These are phyloP conservation scores for Tenrec ecaudatus DNA, from an alignment of 2,113 vertebrate genomes.

Conservation along the genomic window DNA sequence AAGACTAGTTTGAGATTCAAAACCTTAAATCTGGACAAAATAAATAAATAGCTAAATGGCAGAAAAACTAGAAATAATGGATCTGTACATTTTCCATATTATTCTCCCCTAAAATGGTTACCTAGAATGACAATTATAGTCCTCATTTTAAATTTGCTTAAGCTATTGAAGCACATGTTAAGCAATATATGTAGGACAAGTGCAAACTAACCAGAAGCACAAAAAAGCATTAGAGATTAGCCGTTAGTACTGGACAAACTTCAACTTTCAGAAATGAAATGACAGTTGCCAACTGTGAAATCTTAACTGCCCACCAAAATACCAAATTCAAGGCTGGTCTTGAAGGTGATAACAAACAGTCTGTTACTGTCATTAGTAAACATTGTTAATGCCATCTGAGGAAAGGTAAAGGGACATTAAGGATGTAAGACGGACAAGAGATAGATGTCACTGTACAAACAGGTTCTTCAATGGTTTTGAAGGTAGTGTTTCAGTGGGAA, in stretches of 20 bases:
- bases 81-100: neutral
- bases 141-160: conserved; percentile 4
- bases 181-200: neutral
- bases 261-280: conserved; percentile 44
- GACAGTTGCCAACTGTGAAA: conserved; percentile 25
- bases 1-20: neutral
- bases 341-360: neutral
- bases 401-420: conserved; percentile 45
- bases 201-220: neutral
- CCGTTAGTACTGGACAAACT: neutral
- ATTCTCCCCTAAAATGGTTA: conserved; percentile 5
- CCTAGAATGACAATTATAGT: neutral
- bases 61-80: conserved; percentile 33
- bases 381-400: conserved; percentile 11
- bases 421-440: conserved; percentile 75
- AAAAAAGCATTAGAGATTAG: neutral
- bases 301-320: conserved; percentile 54
- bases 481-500: conserved; percentile 76
- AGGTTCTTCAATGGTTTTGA: conserved; percentile 58
- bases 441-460: conserved; percentile 71
- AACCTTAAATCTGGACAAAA: conserved; percentile 26
- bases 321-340: conserved; percentile 11
- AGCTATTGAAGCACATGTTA: neutral
- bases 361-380: neutral
- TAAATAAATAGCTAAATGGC: neutral